Percentiles rank a stretch among this genome's conserved stretches.
phyloP scores from a whole-genome alignment of 2,113 vertebrate species.

The Dasyprocta punctata region DNA sequence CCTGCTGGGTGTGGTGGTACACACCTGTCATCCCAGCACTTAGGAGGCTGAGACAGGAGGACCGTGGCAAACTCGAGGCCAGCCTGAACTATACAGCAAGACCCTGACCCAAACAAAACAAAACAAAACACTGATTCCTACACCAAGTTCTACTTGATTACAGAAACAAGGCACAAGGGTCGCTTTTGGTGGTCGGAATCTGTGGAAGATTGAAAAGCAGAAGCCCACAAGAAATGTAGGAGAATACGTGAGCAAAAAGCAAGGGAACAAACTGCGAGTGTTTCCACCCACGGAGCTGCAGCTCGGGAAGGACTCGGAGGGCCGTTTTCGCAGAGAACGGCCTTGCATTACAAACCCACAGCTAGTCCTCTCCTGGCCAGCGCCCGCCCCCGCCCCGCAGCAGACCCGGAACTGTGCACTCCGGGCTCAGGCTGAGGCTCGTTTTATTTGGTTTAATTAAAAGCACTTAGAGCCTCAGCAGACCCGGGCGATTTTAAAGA shows the following conservation, averaged over 20 bases:
- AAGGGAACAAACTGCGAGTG: constrained; percentile 23
- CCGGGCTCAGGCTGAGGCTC: constrained; percentile 71
- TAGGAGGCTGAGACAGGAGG: neutral
- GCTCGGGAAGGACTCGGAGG: neutral
- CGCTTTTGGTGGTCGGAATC: neutral
- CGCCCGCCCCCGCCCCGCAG: neutral
- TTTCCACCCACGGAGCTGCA: neutral
- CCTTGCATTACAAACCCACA: constrained; percentile 47
- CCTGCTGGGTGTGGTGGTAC: neutral
- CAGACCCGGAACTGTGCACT: constrained; percentile 59
- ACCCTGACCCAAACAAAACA: neutral
- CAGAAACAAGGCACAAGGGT: neutral
- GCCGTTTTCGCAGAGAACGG: constrained; percentile 47
- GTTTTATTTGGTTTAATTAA: constrained; percentile 67
- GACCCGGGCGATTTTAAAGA: constrained; percentile 65
- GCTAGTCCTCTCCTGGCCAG: constrained; percentile 30
- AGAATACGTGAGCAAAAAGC: constrained; percentile 6
- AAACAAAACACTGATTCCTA: neutral
- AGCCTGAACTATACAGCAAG: neutral
- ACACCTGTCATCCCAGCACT: neutral
- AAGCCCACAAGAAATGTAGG: neutral
- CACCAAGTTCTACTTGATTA: neutral
- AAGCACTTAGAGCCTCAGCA: constrained; percentile 56
- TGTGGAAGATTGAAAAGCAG: neutral
- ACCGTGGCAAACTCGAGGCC: neutral